Percentiles rank a stretch among this genome's conserved stretches.
Evolutionary conservation across 2,888 invertebrate genomes (phyloP).

Genomic region (Nematopogon swammerdamellus): DNA sequence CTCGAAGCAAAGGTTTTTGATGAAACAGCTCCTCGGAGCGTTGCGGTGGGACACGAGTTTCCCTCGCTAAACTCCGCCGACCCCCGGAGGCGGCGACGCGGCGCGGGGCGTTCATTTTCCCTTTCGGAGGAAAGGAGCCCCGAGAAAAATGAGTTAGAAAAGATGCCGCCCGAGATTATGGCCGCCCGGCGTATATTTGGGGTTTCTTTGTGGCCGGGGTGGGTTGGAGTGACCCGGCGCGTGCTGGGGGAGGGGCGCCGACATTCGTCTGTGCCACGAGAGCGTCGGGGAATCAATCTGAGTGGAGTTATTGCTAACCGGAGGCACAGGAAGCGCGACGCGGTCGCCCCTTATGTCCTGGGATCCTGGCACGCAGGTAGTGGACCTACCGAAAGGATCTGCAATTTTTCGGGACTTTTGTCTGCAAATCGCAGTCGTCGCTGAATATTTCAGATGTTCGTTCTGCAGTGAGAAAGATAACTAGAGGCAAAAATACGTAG

Average conservation of each 20-base stretch:
- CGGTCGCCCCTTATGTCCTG: too few relatives aligned
- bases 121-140: constrained; percentile 15
- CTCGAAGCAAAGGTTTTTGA: neutral
- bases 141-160: constrained; percentile 59
- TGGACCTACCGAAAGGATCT: too few relatives aligned
- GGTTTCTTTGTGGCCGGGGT: neutral
- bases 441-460: too few relatives aligned
- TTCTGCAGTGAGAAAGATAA: too few relatives aligned
- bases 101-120: neutral
- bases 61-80: neutral
- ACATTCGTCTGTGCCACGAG: neutral
- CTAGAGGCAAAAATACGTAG: too few relatives aligned
- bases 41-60: neutral
- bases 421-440: too few relatives aligned
- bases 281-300: neutral
- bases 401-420: too few relatives aligned
- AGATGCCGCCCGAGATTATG: constrained; percentile 32
- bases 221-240: neutral
- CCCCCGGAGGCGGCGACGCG: neutral
- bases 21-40: constrained; percentile 1
- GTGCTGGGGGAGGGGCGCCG: neutral
- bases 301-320: neutral
- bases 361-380: too few relatives aligned
- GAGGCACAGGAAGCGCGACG: too few relatives aligned
- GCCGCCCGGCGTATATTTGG: constrained; percentile 14